These are phyloP conservation scores for Azemiops feae DNA, from an alignment of 2,113 vertebrate genomes.

Conservation along the genomic window DNA sequence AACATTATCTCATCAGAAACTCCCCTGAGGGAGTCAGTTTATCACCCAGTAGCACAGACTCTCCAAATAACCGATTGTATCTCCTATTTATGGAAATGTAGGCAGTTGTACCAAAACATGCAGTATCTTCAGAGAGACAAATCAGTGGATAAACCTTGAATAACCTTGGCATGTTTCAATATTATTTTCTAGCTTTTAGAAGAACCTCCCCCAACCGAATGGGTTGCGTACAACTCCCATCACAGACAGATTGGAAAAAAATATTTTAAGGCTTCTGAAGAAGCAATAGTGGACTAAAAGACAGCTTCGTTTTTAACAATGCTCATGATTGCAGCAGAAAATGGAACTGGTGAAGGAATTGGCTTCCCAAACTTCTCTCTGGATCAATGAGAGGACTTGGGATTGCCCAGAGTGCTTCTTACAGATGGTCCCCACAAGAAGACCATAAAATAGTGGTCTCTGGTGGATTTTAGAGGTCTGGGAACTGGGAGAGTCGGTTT, in stretches of 20 bases:
- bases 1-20: background rate
- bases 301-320: background rate
- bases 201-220: background rate
- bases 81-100: background rate
- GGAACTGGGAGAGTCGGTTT: background rate
- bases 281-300: background rate
- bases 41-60: background rate
- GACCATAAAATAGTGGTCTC: background rate
- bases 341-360: background rate
- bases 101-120: background rate
- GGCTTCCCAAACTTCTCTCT: background rate
- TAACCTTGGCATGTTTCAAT: background rate
- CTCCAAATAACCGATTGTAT: background rate
- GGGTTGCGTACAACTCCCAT: background rate
- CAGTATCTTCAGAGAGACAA: background rate
- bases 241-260: background rate
- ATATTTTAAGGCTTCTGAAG: background rate
- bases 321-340: background rate
- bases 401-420: background rate
- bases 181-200: background rate
- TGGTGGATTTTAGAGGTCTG: background rate
- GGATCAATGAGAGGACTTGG: background rate
- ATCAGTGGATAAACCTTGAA: background rate
- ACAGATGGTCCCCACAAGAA: background rate
- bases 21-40: background rate